Conservation (phyloP, 2,888 invertebrate species). For the Embidobia sp. region DNA sequence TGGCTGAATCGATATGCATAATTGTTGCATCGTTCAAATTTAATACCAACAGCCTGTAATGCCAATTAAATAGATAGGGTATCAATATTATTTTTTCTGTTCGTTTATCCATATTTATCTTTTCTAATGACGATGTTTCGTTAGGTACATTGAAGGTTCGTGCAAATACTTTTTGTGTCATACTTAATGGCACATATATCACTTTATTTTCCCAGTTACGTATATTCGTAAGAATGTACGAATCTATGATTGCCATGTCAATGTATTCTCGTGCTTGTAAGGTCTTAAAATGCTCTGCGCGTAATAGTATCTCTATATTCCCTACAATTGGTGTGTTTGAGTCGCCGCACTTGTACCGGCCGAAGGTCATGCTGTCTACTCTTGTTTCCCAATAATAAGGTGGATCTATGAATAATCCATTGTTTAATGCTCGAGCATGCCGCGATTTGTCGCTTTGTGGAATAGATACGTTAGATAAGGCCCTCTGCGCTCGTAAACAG, state of each 20-base stretch:
- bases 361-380: background rate
- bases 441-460: background rate
- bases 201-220: background rate
- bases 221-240: slow-evolving; percentile 1
- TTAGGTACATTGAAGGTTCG: background rate
- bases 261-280: background rate
- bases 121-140: background rate
- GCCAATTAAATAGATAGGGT: slow-evolving; percentile 15
- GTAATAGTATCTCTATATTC: background rate
- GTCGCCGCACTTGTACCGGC: background rate
- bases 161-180: background rate
- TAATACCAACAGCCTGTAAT: slow-evolving; percentile 4
- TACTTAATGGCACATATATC: slow-evolving; percentile 14
- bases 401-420: slow-evolving; percentile 4
- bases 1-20: slow-evolving; percentile 16
- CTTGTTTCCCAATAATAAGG: background rate
- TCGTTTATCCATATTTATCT: background rate
- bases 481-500: too few species aligned
- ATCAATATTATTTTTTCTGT: slow-evolving; percentile 7
- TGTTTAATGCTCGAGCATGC: slow-evolving; percentile 1
- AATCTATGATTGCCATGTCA: slow-evolving; percentile 5
- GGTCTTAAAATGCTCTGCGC: background rate
- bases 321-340: background rate
- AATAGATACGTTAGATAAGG: background rate
- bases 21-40: slow-evolving; percentile 5